Percentiles rank a stretch among this genome's conserved stretches.
These are phyloP conservation scores for Rhogogaster chlorosoma DNA, from an alignment of 2,888 invertebrate genomes.

Conservation along the genomic window DNA sequence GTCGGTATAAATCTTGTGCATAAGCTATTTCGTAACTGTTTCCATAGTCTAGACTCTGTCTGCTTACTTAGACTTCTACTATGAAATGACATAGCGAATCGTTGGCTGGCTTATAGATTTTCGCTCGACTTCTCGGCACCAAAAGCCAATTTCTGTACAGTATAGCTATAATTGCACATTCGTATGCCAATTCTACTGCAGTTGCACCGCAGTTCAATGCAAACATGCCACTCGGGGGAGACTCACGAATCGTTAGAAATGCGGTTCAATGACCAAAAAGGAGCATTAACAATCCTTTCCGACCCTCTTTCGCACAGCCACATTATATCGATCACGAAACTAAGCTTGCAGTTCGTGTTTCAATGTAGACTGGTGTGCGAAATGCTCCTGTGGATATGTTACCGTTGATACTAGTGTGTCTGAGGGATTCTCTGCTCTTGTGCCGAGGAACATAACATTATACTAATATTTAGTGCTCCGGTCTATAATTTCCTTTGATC, in stretches of 20 bases:
- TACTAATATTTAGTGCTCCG: neutral
- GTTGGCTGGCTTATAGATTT: neutral
- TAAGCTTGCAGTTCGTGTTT: constrained; percentile 38
- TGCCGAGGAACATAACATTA: neutral
- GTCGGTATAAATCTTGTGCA: constrained; percentile 13
- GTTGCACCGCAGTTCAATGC: neutral
- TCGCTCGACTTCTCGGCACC: neutral
- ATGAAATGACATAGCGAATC: constrained; percentile 26
- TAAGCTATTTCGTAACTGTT: constrained; percentile 41
- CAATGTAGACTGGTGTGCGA: neutral
- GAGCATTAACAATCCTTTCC: constrained; percentile 53
- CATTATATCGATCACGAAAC: constrained; percentile 64
- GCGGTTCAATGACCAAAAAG: constrained; percentile 71
- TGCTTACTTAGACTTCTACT: constrained; percentile 32
- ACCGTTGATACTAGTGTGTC: neutral
- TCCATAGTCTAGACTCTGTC: constrained; percentile 45
- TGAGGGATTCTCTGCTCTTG: neutral
- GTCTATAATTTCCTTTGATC: neutral
- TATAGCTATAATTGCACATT: neutral
- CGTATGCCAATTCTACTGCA: neutral
- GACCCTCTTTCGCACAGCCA: constrained; percentile 41
- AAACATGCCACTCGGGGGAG: neutral
- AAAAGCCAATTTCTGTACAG: neutral
- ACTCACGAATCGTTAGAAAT: constrained; percentile 11
- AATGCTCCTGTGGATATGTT: constrained; percentile 3